Base-by-base conservation (phyloP, 2,888 invertebrate genomes). In the Ophion ventricosus region DNA sequence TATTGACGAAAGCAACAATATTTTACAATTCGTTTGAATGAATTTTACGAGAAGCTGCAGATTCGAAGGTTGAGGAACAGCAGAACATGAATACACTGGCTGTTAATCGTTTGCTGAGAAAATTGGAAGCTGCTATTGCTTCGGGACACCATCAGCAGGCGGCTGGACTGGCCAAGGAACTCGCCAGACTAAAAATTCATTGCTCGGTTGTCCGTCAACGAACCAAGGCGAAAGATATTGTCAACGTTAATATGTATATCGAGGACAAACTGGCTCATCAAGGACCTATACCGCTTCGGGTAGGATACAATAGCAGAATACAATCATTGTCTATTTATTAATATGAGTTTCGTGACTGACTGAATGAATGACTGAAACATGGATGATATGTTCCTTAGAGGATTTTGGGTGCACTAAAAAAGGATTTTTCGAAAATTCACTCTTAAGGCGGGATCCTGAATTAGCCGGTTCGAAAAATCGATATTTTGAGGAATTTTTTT, bases 191-290 rank as follows among this genome's bases (percentile, higher is more conserved):
- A 84, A 96, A 96, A 92, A 95, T 97, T 72, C 96, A 96, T 82
- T 97, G 97, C 93, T 96, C 96, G 56, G 97, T 96, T 2, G 94
- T 95, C 49, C 93, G 95, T 83, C 94, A 94, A 87, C 89, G 91
- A 87, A 89, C 91, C 20, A 88, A 88, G 35, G 86, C 86, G 61
- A 91, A 90, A 87, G 90, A 92, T 82, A 81, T 89, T 92, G 93
- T 90, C 92, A 97, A 97, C 88, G 96, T 97, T 86, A 95, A 96
- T 88, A 95, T 97, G 94, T 97, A 96, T 93, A 96, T 97, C 57
- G 97, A 97, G 93, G 97, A 97, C 92, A 96, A 96, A 91, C 95
- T 96, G 88, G 96, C 96, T n/a, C 96, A 97, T 87, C 95, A 96
- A 90, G 97, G 97, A 0, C 97, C 97, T 10, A 96, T 97, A 90